Base-by-base conservation (phyloP, 2,888 invertebrate species). In the Venustoraphidia nigricollis region DNA sequence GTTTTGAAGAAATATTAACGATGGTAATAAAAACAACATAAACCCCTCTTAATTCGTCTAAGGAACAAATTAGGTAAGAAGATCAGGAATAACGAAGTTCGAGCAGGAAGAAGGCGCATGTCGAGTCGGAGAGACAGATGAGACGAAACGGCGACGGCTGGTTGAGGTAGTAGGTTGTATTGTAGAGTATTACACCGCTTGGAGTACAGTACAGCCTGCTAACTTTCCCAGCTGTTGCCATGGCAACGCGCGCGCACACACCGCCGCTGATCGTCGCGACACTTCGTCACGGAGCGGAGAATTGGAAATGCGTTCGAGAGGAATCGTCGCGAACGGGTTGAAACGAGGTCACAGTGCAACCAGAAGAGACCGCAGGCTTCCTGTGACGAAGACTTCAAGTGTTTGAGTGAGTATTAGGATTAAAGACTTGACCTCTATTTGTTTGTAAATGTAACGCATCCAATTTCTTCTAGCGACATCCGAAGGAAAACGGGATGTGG, bases 101-200 rank as follows among this genome's bases (percentile, higher is more conserved):
- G 27, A 27, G 27, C 3, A 27, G 27, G 27, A 27, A 27, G 27
- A 27, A 27, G 27, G 27, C 6, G 27, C 27, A 27, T 27, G 27
- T 27, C 27, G 27, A 27, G 17, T 17, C 17, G 10, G 42, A 36
- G 49, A 48, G 46, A 47, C 43, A 52, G 52, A 47, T 40, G 54
- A 40, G 51, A 52, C 52, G 58, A 66, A 65, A 67, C 67, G 70
- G 69, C 66, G 66, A 66, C 63, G 76, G 72, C 76, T 72, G 76
- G 83, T 75, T 90, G 92, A 92, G 91, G 91, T 92, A 92, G 92
- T 91, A 89, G 90, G 91, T 91, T 91, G 91, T 92, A 91, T 91
- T 89, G 91, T 90, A 87, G 77, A 81, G 87, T 79, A 88, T 81
- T 86, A 87, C 88, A 87, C 81, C 76, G 67, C 70, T 75, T 75